Percentiles rank a stretch among this genome's conserved stretches.
phyloP scores from a whole-genome alignment of 2,888 invertebrate species.

The Altica lythri region DNA sequence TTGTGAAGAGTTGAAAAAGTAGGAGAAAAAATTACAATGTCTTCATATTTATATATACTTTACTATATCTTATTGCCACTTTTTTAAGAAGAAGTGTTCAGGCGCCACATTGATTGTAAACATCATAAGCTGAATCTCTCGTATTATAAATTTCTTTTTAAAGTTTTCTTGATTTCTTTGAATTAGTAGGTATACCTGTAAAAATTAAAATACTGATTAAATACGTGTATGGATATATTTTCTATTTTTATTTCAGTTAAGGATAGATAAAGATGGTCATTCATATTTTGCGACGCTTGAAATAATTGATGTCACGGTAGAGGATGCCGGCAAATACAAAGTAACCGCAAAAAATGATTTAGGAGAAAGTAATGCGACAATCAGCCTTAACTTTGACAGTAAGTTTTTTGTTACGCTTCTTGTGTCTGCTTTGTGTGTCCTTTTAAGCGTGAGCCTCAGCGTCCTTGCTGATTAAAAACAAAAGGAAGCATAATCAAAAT shows the following conservation, averaged over 20 bases:
- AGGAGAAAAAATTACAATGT: no score
- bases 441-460: conserved; percentile 28
- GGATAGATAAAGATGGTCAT: conserved; percentile 88
- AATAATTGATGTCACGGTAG: conserved; percentile 92
- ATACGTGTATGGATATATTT: no score
- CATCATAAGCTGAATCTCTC: no score
- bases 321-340: conserved; percentile 97
- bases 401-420: conserved; percentile 62
- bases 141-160: no score
- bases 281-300: conserved; percentile 92
- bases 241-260: conserved; percentile 65
- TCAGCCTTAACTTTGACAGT: conserved; percentile 98
- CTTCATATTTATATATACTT: no score
- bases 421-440: conserved; percentile 43
- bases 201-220: no score
- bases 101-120: no score
- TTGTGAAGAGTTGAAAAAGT: no score
- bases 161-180: no score
- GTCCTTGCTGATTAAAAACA: conserved; percentile 20
- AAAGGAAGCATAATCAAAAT: conserved; percentile 22
- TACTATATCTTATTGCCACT: no score
- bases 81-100: no score
- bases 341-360: conserved; percentile 97
- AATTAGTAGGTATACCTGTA: no score
- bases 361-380: conserved; percentile 96